Evolutionary conservation across 2,888 invertebrate genomes (phyloP).

Genomic region (Netelia inedita): DNA sequence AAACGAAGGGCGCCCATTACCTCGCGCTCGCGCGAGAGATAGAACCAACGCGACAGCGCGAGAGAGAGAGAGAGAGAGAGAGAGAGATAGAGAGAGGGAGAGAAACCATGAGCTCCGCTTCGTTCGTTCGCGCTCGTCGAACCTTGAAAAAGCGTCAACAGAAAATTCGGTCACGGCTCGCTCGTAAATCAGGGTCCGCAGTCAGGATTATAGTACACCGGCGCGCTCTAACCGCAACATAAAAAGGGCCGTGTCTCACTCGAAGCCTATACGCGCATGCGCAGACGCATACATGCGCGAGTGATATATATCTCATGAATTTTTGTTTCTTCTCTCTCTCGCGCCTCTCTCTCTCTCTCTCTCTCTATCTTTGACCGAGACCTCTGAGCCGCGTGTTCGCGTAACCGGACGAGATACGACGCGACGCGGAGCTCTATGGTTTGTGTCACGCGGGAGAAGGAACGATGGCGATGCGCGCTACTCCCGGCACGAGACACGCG

Average conservation of each 20-base stretch:
- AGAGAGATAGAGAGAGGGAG: no score
- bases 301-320: background rate
- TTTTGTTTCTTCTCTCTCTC: slow-evolving; percentile 2
- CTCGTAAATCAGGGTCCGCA: slow-evolving; percentile 59
- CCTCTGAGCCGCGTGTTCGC: slow-evolving; percentile 30
- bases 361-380: slow-evolving; percentile 45
- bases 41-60: no score
- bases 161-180: slow-evolving; percentile 70
- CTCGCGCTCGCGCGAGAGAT: no score
- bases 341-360: slow-evolving; percentile 41
- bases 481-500: no score
- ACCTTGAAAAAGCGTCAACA: slow-evolving; percentile 56
- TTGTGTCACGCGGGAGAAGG: no score
- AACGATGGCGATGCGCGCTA: no score
- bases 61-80: no score
- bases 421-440: no score
- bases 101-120: background rate
- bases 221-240: slow-evolving; percentile 18
- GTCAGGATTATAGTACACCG: slow-evolving; percentile 32
- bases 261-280: background rate
- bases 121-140: slow-evolving; percentile 22
- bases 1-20: slow-evolving; percentile 52
- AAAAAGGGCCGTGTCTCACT: slow-evolving; percentile 44
- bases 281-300: background rate
- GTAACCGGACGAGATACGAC: no score